A percentile compares a stretch with the other conserved stretches of the same genome.
These are phyloP conservation scores for Ips typographus DNA, from an alignment of 1,140 invertebrate genomes.

Conservation along the genomic window DNA sequence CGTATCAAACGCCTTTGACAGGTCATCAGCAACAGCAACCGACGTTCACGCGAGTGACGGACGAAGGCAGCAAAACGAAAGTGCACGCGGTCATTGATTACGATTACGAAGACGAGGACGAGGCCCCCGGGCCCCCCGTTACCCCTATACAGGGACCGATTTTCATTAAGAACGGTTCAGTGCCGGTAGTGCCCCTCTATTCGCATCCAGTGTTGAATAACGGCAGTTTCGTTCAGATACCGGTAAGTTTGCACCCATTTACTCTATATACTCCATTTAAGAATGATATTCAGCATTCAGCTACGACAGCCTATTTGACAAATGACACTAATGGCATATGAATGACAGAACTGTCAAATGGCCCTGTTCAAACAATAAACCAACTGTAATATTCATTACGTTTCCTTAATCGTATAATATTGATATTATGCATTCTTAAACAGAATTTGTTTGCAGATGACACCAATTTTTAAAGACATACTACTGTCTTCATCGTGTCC, in stretches of 20 bases:
- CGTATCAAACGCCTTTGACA: constrained; percentile 14
- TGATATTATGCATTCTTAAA: no score
- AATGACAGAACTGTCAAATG: no score
- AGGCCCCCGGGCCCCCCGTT: constrained; percentile 55
- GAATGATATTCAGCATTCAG: no score
- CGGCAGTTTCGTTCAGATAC: constrained; percentile 81
- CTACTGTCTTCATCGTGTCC: no score
- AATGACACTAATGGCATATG: no score
- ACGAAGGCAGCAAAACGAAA: constrained; percentile 61
- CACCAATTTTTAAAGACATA: no score
- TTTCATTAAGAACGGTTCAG: constrained; percentile 73
- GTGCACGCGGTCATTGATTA: constrained; percentile 72
- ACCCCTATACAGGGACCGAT: constrained; percentile 82
- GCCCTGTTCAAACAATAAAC: no score
- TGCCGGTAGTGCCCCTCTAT: constrained; percentile 82
- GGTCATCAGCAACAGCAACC: constrained; percentile 20
- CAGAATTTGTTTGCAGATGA: no score
- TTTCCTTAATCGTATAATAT: no score
- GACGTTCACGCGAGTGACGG: constrained; percentile 45
- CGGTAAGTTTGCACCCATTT: constrained; percentile 63
- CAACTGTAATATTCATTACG: no score
- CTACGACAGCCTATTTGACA: no score
- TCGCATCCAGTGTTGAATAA: constrained; percentile 80
- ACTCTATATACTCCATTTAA: no score
- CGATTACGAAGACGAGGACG: constrained; percentile 61